Evolutionary conservation across 2,888 invertebrate genomes (phyloP), one percentile per base, ranked within the genome.

Genomic region (Scaptomyza polygonia): DNA sequence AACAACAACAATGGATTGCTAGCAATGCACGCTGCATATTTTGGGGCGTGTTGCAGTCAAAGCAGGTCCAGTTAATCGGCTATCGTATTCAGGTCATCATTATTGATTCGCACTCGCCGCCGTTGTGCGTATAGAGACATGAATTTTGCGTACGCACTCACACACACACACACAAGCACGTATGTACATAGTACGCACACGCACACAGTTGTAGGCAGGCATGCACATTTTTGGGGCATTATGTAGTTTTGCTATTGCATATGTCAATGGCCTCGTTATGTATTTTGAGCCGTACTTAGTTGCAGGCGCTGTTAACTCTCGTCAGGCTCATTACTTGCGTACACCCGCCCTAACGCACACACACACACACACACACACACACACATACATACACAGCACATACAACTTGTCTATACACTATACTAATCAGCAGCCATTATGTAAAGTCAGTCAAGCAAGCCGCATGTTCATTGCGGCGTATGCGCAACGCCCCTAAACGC

Each of bases 71-170:
- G 84, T 85, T 85, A 85, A 85, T 83, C 84, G 82, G 84, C 76
- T 79, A 79, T 79, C 84, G 86, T 85, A 86, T 85, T 86, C 84
- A 85, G 84, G 84, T 85, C 84, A 85, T 86, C 86, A 86, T 86
- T 85, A 85, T 85, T 85, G 84, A 85, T 85, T 85, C 77, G 84
- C 79, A 79, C 69, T 75, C 70, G 79, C 69, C 79, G 74, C 78
- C 70, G 59, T 55, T 68, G 83, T 85, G 80, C 83, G 85, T 83
- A 84, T 79, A 85, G 83, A 85, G 83, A 85, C 79, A 83, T 83
- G 83, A 69, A 83, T 80, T 81, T 82, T 85, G 77, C 83, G 85
- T 84, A 85, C 83, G 79, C 85, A 85, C 78, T 69, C 64, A 62
- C 68, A 53, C 72, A 67, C 54, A 51, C 51, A 47, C 36, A 45